A percentile compares a stretch with the other conserved stretches of the same genome.
These are phyloP conservation scores for Podarcis siculus DNA, from an alignment of 2,797 vertebrate species.

Conservation along the genomic window DNA sequence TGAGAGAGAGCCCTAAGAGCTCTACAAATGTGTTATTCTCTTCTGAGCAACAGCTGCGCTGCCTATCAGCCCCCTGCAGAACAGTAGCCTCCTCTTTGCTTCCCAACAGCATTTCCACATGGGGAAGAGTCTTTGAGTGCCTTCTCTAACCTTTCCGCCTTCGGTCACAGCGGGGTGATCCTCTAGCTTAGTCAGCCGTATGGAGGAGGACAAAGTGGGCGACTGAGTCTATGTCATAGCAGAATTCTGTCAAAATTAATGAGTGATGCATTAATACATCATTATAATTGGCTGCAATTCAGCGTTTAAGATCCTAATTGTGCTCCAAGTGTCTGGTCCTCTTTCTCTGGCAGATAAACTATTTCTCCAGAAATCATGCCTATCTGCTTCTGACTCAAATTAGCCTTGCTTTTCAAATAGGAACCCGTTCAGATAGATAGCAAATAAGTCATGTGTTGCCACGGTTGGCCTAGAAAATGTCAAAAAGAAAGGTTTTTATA, in stretches of 20 bases:
- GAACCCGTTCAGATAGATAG: background rate
- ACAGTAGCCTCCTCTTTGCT: background rate
- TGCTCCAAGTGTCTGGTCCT: background rate
- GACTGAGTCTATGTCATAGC: background rate
- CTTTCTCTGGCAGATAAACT: background rate
- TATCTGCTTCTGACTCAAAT: background rate
- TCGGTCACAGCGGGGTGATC: slow-evolving; percentile 29
- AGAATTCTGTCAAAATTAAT: background rate
- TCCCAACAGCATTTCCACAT: slow-evolving; percentile 12
- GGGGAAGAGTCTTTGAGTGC: background rate
- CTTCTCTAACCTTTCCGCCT: slow-evolving; percentile 19
- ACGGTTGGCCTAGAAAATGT: background rate
- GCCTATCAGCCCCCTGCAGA: slow-evolving; percentile 45
- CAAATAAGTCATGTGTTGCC: background rate
- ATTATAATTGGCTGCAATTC: background rate
- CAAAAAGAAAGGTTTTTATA: background rate
- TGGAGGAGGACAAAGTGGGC: too few species aligned
- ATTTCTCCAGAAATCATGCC: background rate
- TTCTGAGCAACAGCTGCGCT: slow-evolving; percentile 37
- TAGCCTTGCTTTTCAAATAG: background rate
- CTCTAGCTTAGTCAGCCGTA: slow-evolving; percentile 8
- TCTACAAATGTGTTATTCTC: slow-evolving; percentile 21
- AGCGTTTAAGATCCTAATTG: background rate
- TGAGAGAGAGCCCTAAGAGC: slow-evolving; percentile 26
- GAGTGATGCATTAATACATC: background rate